Evolutionary conservation across 2,797 vertebrate genomes (phyloP).

Genomic region (Phoeniculus purpureus): DNA sequence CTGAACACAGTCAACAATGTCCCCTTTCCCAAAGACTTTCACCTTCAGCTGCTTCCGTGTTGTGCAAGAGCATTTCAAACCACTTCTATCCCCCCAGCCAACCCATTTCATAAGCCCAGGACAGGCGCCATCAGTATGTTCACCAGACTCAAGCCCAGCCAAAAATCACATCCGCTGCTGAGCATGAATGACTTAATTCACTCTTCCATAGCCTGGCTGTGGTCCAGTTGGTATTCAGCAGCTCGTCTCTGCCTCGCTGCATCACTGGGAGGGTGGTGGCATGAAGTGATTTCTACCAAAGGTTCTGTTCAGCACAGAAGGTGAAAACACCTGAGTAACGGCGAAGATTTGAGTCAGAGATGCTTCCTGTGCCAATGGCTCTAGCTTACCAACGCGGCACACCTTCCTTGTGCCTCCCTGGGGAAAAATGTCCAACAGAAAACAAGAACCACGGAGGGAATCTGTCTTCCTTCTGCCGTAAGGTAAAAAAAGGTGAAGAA

Average conservation of each 20-base stretch:
- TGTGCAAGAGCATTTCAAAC: background rate
- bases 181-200: constrained; percentile 10
- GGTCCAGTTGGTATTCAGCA: background rate
- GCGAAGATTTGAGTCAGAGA: constrained; percentile 34
- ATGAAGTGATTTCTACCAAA: background rate
- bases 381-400: background rate
- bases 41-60: background rate
- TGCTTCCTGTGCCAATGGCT: background rate
- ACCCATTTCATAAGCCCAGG: constrained; percentile 21
- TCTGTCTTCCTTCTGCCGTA: background rate
- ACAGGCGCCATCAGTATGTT: background rate
- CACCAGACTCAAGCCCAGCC: background rate
- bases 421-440: constrained; percentile 37
- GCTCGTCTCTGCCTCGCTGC: background rate
- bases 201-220: background rate
- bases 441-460: background rate
- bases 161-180: constrained; percentile 24
- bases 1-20: background rate
- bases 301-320: background rate
- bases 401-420: background rate
- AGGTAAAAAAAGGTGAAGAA: background rate
- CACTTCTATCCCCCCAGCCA: background rate
- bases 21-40: background rate
- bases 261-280: background rate
- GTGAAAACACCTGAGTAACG: background rate